Evolutionary conservation across 2,888 invertebrate genomes (phyloP).

Genomic region (Drosophila anomalata): DNA sequence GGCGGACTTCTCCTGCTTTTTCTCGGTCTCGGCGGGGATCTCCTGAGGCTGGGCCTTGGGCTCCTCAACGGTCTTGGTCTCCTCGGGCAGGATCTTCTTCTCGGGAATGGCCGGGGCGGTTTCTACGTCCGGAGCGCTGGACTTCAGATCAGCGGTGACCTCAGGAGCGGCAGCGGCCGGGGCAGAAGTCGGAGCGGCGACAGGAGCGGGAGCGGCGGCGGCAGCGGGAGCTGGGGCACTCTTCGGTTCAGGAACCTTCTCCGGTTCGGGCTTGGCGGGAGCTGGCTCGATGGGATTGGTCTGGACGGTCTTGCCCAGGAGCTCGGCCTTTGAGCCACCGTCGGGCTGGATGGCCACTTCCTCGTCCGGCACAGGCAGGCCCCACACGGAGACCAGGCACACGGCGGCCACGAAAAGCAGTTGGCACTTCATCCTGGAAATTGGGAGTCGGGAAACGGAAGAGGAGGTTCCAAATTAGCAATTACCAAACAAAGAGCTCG

Average conservation of each 20-base stretch:
- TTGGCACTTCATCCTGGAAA: constrained; percentile 77
- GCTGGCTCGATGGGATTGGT: constrained; percentile 43
- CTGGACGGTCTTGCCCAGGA: constrained; percentile 39
- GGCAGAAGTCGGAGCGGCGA: constrained; percentile 5
- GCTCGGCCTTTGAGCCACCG: constrained; percentile 40
- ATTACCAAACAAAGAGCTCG: neutral
- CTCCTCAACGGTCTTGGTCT: constrained; percentile 33
- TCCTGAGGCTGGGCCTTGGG: constrained; percentile 9
- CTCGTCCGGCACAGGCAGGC: constrained; percentile 82
- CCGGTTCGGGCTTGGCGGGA: constrained; percentile 46
- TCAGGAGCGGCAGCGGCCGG: constrained; percentile 41
- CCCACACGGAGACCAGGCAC: constrained; percentile 70
- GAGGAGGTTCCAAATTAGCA: neutral
- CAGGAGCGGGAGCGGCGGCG: constrained; percentile 25
- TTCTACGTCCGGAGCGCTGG: constrained; percentile 62
- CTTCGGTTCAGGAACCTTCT: constrained; percentile 16
- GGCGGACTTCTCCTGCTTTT: constrained; percentile 45
- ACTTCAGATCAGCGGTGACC: constrained; percentile 46
- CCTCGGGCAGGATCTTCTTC: constrained; percentile 40
- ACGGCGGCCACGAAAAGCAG: constrained; percentile 77
- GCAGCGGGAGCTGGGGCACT: constrained; percentile 17
- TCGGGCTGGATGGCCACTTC: constrained; percentile 69
- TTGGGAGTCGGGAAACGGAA: constrained; percentile 2
- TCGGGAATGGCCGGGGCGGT: constrained; percentile 57
- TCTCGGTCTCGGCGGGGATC: constrained; percentile 20